These are phyloP conservation scores for Nymphalis urticae DNA, from an alignment of 2,888 invertebrate genomes.

Conservation along the genomic window DNA sequence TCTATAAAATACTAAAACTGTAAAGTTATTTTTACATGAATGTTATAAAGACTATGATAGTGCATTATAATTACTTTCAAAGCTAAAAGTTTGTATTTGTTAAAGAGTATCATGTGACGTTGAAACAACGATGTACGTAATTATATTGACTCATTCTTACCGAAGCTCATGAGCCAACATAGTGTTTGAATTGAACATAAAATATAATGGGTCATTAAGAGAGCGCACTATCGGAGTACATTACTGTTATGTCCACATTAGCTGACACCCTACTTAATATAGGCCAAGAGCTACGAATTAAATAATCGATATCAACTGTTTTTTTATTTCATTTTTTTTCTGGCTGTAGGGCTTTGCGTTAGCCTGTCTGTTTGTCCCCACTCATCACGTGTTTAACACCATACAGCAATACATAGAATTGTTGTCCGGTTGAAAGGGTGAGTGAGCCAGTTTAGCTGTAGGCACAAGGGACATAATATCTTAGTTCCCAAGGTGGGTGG, in stretches of 20 bases:
- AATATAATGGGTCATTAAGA: constrained; percentile 64
- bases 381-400: too few species aligned
- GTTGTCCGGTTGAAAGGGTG: too few species aligned
- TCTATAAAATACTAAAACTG: too few species aligned
- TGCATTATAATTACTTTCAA: neutral
- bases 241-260: constrained; percentile 62
- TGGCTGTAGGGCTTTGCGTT: too few species aligned
- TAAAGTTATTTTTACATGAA: too few species aligned
- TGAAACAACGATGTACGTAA: constrained; percentile 11
- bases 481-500: too few species aligned
- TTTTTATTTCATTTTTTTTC: too few species aligned
- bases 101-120: neutral
- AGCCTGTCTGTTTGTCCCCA: too few species aligned
- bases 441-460: too few species aligned
- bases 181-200: constrained; percentile 35
- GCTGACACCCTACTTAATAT: constrained; percentile 36
- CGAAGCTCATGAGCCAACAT: constrained; percentile 25
- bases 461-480: too few species aligned
- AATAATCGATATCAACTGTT: neutral
- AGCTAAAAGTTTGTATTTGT: neutral
- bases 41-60: too few species aligned
- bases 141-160: constrained; percentile 21
- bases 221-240: constrained; percentile 41
- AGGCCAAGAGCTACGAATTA: constrained; percentile 15
- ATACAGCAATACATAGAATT: too few species aligned